phyloP scores from a whole-genome alignment of 2,888 invertebrate species.

The Clivina fossor region DNA sequence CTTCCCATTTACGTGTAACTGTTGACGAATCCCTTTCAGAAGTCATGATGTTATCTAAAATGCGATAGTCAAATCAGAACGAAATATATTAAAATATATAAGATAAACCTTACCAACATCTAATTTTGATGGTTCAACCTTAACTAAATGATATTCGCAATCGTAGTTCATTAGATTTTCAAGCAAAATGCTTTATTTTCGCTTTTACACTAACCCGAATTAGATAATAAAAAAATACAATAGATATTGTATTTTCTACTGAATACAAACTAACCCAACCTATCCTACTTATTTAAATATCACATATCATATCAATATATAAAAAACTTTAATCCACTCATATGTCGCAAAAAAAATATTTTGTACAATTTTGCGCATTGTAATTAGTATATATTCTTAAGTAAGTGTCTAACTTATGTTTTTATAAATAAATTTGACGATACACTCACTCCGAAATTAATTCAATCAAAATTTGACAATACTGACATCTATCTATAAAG shows the following conservation, averaged over 20 bases:
- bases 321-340: conserved; percentile 8
- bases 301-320: conserved; percentile 22
- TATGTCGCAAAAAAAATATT: conserved; percentile 1
- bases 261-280: conserved; percentile 29
- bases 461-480: conserved; percentile 33
- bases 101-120: conserved; percentile 28
- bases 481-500: conserved; percentile 29
- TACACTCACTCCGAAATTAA: conserved; percentile 26
- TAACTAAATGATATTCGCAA: conserved; percentile 29
- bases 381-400: conserved; percentile 16
- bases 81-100: too few relatives aligned
- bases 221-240: conserved; percentile 26
- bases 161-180: conserved; percentile 30
- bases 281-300: conserved; percentile 33
- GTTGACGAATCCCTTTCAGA: conserved; percentile 22
- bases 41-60: conserved; percentile 27
- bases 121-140: conserved; percentile 24
- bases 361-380: conserved; percentile 16
- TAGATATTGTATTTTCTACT: conserved; percentile 20
- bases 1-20: conserved; percentile 68
- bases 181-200: conserved; percentile 17
- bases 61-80: too few relatives aligned
- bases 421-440: conserved; percentile 28
- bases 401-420: conserved; percentile 15
- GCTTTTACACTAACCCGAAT: conserved; percentile 11